Percentiles rank a stretch among this genome's conserved stretches.
Conservation (phyloP, 2,888 invertebrate genomes). For the Selenia dentaria region DNA sequence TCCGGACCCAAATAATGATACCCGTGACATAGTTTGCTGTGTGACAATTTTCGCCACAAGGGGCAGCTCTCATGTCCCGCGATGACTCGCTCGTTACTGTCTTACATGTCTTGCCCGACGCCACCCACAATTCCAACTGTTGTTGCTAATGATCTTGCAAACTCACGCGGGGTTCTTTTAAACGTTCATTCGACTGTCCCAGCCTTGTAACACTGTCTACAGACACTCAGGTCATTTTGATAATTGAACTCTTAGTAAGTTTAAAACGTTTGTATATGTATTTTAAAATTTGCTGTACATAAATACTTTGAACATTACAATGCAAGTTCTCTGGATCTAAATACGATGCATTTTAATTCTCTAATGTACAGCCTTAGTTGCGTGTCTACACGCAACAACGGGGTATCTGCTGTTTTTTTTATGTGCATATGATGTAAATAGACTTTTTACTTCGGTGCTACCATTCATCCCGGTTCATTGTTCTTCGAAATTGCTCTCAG, state of each 20-base stretch:
- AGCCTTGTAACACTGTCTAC: too few species aligned
- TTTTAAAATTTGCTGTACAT: too few species aligned
- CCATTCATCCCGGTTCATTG: slow-evolving; percentile 77
- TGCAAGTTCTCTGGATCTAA: slow-evolving; percentile 2
- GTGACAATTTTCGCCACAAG: slow-evolving; percentile 75
- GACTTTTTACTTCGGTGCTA: slow-evolving; percentile 74
- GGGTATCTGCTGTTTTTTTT: slow-evolving; percentile 52
- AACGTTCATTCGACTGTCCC: neutral
- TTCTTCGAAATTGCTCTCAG: slow-evolving; percentile 79
- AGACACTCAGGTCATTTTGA: too few species aligned
- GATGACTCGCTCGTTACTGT: slow-evolving; percentile 80
- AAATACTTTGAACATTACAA: too few species aligned
- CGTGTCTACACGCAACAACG: slow-evolving; percentile 49
- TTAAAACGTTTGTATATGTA: too few species aligned
- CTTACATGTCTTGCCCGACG: slow-evolving; percentile 63
- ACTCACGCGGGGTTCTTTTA: slow-evolving; percentile 1
- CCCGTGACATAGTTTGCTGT: slow-evolving; percentile 73
- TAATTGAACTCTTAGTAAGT: too few species aligned
- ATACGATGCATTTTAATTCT: slow-evolving; percentile 15
- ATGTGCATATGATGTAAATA: slow-evolving; percentile 77
- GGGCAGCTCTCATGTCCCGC: slow-evolving; percentile 71
- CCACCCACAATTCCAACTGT: slow-evolving; percentile 51
- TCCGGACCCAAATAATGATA: slow-evolving; percentile 58
- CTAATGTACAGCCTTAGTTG: slow-evolving; percentile 41
- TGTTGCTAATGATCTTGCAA: slow-evolving; percentile 70